These are phyloP conservation scores for Thera obeliscata DNA, from an alignment of 2,888 invertebrate genomes.

Conservation along the genomic window DNA sequence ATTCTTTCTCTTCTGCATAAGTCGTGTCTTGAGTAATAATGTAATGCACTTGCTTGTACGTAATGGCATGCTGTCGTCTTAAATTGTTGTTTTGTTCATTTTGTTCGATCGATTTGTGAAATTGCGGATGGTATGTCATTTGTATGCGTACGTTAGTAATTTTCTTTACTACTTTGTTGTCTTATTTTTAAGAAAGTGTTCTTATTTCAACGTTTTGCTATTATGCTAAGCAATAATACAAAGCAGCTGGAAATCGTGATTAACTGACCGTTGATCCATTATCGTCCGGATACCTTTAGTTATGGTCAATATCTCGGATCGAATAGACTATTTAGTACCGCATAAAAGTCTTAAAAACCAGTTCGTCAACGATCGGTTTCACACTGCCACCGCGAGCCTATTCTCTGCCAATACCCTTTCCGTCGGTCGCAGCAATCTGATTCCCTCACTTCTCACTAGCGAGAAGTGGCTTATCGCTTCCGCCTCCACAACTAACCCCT, in stretches of 20 bases:
- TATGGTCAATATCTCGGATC: background rate
- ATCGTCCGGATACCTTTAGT: background rate
- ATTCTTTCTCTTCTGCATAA: conserved; percentile 4
- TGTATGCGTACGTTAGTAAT: conserved; percentile 49
- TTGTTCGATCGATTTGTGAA: conserved; percentile 49
- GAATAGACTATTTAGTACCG: background rate
- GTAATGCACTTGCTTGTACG: conserved; percentile 51
- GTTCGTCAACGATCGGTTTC: conserved; percentile 46
- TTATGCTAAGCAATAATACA: conserved; percentile 11
- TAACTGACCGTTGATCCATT: background rate
- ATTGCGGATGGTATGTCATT: conserved; percentile 52
- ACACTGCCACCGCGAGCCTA: conserved; percentile 58
- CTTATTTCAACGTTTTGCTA: background rate
- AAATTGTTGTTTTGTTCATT: conserved; percentile 58
- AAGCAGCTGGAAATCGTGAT: conserved; percentile 11
- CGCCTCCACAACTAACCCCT: conserved; percentile 53
- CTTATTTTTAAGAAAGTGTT: conserved; percentile 22
- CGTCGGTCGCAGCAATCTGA: conserved; percentile 72
- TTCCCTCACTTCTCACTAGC: conserved; percentile 67
- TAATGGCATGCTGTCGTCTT: conserved; percentile 53
- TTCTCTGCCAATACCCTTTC: conserved; percentile 63
- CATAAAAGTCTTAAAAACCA: conserved; percentile 27
- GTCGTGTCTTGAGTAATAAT: conserved; percentile 34
- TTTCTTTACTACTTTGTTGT: conserved; percentile 1
- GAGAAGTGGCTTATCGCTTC: conserved; percentile 63